Conservation (phyloP, 2,797 vertebrate species). For the Micromesistius poutassou region DNA sequence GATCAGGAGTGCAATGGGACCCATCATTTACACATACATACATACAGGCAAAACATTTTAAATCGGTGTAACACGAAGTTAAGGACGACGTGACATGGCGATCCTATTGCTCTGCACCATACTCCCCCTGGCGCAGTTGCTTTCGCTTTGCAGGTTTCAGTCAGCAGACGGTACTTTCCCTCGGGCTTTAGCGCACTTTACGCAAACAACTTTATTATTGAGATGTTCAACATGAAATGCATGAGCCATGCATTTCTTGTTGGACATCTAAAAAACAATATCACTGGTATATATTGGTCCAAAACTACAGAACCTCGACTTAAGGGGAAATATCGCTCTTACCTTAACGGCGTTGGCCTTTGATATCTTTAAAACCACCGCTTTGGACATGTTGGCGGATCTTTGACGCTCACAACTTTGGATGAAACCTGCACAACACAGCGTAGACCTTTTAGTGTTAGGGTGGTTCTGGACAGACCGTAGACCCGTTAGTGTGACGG, state of each 20-base stretch:
- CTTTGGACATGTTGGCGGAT: slow-evolving; percentile 52
- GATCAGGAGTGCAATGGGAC: no score
- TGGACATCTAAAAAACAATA: background rate
- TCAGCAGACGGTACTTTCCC: background rate
- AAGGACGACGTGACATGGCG: background rate
- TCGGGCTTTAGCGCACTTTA: background rate
- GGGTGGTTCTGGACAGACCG: background rate
- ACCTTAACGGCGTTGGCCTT: slow-evolving; percentile 49
- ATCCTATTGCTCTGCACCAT: background rate
- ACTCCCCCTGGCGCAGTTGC: background rate
- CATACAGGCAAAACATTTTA: no score
- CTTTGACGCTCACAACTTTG: background rate
- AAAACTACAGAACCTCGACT: background rate
- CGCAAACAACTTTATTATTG: no score
- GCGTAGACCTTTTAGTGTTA: background rate
- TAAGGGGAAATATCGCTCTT: slow-evolving; percentile 9
- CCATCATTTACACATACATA: no score
- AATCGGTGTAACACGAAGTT: background rate
- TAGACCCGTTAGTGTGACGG: background rate
- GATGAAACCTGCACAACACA: background rate
- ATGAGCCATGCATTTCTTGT: background rate
- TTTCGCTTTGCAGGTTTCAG: background rate
- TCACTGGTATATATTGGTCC: background rate
- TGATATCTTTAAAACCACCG: slow-evolving; percentile 53
- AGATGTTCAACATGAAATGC: no score